These are phyloP conservation scores for Cynaeus angustus DNA, from an alignment of 2,888 invertebrate genomes.

Conservation along the genomic window DNA sequence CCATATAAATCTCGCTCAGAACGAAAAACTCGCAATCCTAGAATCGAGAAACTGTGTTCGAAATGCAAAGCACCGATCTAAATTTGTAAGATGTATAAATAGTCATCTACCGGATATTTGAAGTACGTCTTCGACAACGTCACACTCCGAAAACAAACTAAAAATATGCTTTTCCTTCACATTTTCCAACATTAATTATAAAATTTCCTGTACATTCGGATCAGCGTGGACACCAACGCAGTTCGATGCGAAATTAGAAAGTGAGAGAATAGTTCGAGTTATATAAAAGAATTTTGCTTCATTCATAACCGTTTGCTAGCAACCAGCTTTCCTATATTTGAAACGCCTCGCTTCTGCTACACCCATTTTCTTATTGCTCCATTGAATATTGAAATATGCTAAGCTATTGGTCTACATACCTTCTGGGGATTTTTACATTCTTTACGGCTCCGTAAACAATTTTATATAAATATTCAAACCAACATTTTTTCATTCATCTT, in stretches of 20 bases:
- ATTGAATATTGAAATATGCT: conserved; percentile 45
- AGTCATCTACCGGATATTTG: conserved; percentile 68
- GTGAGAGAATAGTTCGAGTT: conserved; percentile 51
- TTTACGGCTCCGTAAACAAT: conserved; percentile 46
- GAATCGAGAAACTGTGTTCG: conserved; percentile 45
- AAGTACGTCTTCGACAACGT: conserved; percentile 68
- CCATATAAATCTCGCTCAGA: conserved; percentile 20
- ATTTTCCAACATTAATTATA: conserved; percentile 50
- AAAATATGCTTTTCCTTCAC: conserved; percentile 64
- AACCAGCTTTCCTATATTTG: conserved; percentile 46
- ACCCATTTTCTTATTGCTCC: conserved; percentile 50
- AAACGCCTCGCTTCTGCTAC: conserved; percentile 51
- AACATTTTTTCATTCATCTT: conserved; percentile 22
- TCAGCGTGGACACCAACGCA: conserved; percentile 3
- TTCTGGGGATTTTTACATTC: conserved; percentile 46
- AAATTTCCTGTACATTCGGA: conserved; percentile 24
- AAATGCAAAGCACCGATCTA: conserved; percentile 66
- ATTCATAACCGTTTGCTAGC: conserved; percentile 56
- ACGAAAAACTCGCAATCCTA: conserved; percentile 46
- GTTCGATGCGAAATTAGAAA: conserved; percentile 55
- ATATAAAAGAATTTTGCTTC: conserved; percentile 57
- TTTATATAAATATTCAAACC: conserved; percentile 47
- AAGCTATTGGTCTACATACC: conserved; percentile 46
- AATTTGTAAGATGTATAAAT: conserved; percentile 68
- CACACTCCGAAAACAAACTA: conserved; percentile 67